Evolutionary conservation across 1,140 invertebrate species (phyloP).

Genomic region (Bathynomus jamesi): DNA sequence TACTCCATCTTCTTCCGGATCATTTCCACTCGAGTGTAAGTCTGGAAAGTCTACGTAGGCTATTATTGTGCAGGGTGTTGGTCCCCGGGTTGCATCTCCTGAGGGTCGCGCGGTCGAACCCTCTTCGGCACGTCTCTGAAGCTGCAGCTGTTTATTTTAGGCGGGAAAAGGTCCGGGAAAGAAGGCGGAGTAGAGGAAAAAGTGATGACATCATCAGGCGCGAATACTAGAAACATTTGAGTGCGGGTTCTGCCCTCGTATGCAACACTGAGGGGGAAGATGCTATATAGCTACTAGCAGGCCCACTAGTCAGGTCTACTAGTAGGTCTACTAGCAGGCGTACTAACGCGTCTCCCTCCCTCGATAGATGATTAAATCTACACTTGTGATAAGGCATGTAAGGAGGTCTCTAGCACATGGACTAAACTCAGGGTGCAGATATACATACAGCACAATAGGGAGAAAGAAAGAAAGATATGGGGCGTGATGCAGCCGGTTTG

Average conservation of each 20-base stretch:
- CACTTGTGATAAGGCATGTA: constrained; percentile 35
- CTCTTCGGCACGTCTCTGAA: neutral
- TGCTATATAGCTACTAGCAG: neutral
- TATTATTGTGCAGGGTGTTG: neutral
- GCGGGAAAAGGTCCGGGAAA: neutral
- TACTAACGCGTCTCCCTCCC: neutral
- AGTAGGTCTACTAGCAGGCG: neutral
- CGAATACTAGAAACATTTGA: neutral
- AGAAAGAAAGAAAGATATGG: constrained; percentile 14
- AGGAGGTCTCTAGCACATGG: constrained; percentile 36
- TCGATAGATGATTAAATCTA: constrained; percentile 21
- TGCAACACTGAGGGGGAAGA: neutral
- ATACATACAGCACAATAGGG: constrained; percentile 32
- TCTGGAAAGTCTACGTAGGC: neutral
- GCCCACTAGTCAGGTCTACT: neutral
- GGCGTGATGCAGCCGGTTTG: constrained; percentile 23
- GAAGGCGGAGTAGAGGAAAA: neutral
- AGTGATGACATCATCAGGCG: neutral
- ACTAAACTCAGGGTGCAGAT: constrained; percentile 29
- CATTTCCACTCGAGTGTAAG: neutral
- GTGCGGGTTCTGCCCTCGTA: neutral
- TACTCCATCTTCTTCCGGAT: neutral
- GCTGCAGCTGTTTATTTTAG: neutral
- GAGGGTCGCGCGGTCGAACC: neutral
- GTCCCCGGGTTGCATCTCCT: neutral